Conservation (phyloP, 2,888 invertebrate genomes). For the Rhingia campestris region DNA sequence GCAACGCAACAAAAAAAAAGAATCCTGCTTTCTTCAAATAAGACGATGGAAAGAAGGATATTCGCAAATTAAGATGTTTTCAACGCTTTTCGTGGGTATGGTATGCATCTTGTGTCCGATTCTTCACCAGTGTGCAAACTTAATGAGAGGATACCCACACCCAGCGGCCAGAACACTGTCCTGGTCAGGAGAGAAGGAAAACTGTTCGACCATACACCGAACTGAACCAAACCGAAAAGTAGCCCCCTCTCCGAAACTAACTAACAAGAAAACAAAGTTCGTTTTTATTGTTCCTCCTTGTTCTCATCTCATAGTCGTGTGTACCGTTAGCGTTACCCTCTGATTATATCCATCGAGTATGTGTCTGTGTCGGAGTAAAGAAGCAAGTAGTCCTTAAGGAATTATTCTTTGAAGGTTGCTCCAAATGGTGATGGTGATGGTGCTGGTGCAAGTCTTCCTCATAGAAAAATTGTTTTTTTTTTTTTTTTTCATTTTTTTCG, state of each 20-base stretch:
- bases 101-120: conserved; percentile 35
- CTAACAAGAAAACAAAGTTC: conserved; percentile 71
- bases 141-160: conserved; percentile 63
- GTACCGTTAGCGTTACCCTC: conserved; percentile 10
- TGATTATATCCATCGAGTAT: conserved; percentile 58
- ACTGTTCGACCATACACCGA: conserved; percentile 66
- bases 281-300: conserved; percentile 62
- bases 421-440: conserved; percentile 21
- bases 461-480: conserved; percentile 29
- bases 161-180: neutral
- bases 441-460: conserved; percentile 2
- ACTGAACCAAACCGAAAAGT: conserved; percentile 39
- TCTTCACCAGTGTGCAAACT: conserved; percentile 50
- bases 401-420: conserved; percentile 70
- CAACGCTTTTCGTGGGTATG: conserved; percentile 13
- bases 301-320: neutral
- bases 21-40: conserved; percentile 48
- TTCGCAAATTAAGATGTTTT: conserved; percentile 72
- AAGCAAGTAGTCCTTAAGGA: conserved; percentile 69
- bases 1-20: conserved; percentile 5
- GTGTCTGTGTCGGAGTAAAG: conserved; percentile 41
- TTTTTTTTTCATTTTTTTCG: conserved; percentile 19
- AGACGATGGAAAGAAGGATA: conserved; percentile 53
- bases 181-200: conserved; percentile 55
- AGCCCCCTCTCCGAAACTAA: conserved; percentile 49